Conservation (phyloP, 2,797 vertebrate genomes). For the Sciurus carolinensis region DNA sequence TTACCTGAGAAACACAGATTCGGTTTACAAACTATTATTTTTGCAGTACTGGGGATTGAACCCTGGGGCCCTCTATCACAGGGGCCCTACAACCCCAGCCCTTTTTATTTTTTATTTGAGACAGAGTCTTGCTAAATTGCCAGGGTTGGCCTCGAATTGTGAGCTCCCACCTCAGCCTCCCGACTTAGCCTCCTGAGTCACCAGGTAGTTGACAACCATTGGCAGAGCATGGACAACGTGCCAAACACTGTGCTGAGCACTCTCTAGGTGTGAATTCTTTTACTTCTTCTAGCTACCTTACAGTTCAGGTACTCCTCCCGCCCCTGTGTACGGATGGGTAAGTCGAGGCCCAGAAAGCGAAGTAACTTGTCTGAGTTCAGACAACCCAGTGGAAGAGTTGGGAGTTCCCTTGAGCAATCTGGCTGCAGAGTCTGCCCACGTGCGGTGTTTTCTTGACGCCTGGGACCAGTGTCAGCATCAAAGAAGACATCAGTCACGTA, state of each 20-base stretch:
- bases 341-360: neutral
- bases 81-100: too few species aligned
- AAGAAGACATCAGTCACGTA: neutral
- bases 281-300: neutral
- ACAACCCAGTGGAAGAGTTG: neutral
- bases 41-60: too few species aligned
- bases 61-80: too few species aligned
- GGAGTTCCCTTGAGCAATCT: neutral
- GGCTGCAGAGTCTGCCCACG: neutral
- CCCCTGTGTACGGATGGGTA: neutral
- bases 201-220: too few species aligned
- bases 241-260: neutral
- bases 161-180: too few species aligned
- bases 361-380: neutral
- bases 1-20: neutral
- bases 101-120: too few species aligned
- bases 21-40: neutral
- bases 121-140: too few species aligned
- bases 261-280: neutral
- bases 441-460: neutral
- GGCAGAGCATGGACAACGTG: neutral
- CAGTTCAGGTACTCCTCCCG: neutral
- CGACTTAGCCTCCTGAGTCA: too few species aligned
- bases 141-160: too few species aligned
- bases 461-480: neutral